These are phyloP conservation scores for Phaedon cochleariae DNA, from an alignment of 2,888 invertebrate genomes.

Conservation along the genomic window DNA sequence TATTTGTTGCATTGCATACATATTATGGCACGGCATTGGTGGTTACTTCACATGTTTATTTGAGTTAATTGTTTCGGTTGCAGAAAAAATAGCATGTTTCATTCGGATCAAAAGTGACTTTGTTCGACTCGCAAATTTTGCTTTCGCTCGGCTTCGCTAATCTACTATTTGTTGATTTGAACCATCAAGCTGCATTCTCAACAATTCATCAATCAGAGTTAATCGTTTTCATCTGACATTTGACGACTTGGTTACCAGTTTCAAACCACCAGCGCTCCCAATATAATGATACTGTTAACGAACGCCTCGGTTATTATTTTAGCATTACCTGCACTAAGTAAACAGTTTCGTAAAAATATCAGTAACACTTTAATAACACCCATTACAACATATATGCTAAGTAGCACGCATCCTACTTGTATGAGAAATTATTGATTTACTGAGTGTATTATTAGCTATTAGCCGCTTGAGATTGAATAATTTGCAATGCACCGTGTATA, in stretches of 20 bases:
- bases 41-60: no score
- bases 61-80: no score
- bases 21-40: no score
- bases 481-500: conserved; percentile 33
- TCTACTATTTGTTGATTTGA: no score
- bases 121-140: no score
- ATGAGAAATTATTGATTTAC: conserved; percentile 21
- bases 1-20: no score
- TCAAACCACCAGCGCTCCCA: background rate
- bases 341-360: conserved; percentile 23
- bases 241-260: background rate
- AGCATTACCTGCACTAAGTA: conserved; percentile 24
- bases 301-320: conserved; percentile 13
- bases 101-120: no score
- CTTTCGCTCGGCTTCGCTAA: no score
- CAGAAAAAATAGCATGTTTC: no score
- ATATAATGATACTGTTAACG: conserved; percentile 8
- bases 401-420: conserved; percentile 26
- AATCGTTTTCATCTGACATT: background rate
- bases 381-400: conserved; percentile 23
- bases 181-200: background rate
- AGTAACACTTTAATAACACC: conserved; percentile 27
- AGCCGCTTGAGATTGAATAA: conserved; percentile 30
- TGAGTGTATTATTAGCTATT: conserved; percentile 33
- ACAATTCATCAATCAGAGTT: background rate